Percentiles rank a stretch among this genome's conserved stretches.
phyloP scores from a whole-genome alignment of 2,888 invertebrate genomes.

The Clanis bilineata region DNA sequence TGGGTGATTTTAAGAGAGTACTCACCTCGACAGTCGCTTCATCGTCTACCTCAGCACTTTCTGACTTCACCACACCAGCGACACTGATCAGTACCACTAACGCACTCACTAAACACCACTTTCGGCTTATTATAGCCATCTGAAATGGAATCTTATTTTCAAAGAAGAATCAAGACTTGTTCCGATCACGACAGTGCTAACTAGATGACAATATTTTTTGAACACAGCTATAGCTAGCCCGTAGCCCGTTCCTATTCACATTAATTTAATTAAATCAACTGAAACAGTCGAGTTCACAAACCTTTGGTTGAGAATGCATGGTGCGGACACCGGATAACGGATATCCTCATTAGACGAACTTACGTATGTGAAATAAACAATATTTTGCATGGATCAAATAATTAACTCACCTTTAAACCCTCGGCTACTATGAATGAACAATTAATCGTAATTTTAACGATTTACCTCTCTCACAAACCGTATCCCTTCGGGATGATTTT shows the following conservation, averaged over 20 bases:
- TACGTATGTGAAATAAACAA: background rate
- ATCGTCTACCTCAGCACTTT: constrained; percentile 54
- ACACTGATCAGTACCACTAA: constrained; percentile 53
- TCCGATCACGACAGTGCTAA: background rate
- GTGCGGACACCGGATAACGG: constrained; percentile 60
- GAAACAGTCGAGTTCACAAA: constrained; percentile 18
- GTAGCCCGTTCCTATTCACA: constrained; percentile 19
- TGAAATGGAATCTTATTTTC: constrained; percentile 46
- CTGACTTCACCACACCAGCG: constrained; percentile 41
- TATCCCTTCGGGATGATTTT: constrained; percentile 36
- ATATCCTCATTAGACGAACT: constrained; percentile 63
- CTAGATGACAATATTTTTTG: background rate
- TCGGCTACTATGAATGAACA: background rate
- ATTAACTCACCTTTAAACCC: background rate
- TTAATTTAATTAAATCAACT: constrained; percentile 48
- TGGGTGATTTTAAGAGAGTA: constrained; percentile 1
- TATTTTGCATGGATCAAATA: background rate
- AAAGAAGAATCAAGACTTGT: background rate
- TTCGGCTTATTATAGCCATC: constrained; percentile 66
- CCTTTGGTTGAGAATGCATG: constrained; percentile 15
- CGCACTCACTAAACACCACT: constrained; percentile 50
- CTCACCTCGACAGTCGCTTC: constrained; percentile 72
- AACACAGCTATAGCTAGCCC: constrained; percentile 14
- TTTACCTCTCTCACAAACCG: constrained; percentile 21
- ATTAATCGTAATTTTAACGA: constrained; percentile 1